Percentiles rank a stretch among this genome's conserved stretches.
phyloP scores from a whole-genome alignment of 2,113 vertebrate genomes.

The Atractosteus spatula region DNA sequence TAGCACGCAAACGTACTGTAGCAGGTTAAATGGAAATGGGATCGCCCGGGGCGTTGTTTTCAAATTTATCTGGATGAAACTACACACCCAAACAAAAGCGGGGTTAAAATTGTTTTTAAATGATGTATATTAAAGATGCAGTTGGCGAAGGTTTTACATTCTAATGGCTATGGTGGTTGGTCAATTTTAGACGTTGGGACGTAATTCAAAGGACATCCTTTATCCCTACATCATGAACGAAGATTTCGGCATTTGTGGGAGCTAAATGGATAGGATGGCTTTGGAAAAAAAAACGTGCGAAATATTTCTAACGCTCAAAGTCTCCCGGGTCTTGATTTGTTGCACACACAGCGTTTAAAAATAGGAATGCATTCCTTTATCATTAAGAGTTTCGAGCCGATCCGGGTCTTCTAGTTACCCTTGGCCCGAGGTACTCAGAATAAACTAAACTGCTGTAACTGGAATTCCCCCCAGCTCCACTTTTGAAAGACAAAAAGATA shows the following conservation, averaged over 20 bases:
- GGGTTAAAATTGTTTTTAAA: no score
- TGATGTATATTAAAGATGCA: no score
- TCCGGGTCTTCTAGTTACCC: background rate
- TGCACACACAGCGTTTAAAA: background rate
- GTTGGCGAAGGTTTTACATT: background rate
- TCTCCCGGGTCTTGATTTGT: conserved; percentile 6
- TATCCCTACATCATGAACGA: background rate
- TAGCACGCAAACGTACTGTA: no score
- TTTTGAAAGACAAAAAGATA: no score
- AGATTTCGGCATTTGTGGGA: background rate
- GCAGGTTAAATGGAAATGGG: no score
- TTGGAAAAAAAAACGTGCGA: conserved; percentile 5
- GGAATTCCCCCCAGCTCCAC: background rate
- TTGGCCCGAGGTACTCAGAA: background rate
- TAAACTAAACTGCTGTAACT: background rate
- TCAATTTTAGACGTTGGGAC: no score
- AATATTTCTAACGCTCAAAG: conserved; percentile 1
- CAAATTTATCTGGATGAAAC: no score
- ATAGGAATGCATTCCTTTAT: conserved; percentile 16
- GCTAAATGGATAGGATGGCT: background rate
- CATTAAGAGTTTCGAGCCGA: background rate
- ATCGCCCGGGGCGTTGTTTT: no score
- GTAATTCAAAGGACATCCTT: background rate
- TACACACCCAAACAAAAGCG: no score
- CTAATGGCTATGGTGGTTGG: background rate